Evolutionary conservation across 2,888 invertebrate genomes (phyloP), one percentile per base, ranked within the genome.

Genomic region (Gymnocheta viridis): DNA sequence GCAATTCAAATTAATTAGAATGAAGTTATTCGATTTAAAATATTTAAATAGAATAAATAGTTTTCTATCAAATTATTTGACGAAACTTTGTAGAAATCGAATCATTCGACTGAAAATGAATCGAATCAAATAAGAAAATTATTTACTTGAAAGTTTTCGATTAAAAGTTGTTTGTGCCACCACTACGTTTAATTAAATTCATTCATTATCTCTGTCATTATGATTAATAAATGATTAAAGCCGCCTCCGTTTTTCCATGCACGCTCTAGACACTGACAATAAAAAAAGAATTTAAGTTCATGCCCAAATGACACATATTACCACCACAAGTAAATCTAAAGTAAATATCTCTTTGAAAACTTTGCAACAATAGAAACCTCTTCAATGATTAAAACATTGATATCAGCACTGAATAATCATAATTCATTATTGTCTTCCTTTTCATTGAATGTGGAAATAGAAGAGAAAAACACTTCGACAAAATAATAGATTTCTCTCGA

Each of bases 171-270:
- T 24, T 6, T 24, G 24, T 41, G 24, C 60, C 27, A 17, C 35
- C 51, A 47, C 17, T 41, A 51, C 51, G 51, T 62, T 24, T 49
- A 35, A n/a, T 56, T 56, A 32, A 56, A 24, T 56, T 56, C 29
- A 24, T 56, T 56, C 29, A 58, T 79, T 70, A 64, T 78, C 58
- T 49, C 29, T 70, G 54, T 10, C 51, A 69, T 64, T 38, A 49
- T 56, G 64, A 51, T 79, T 79, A 72, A 69, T 74, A 83, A 80
- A 80, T 83, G 83, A 83, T 80, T 83, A 76, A 83, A 80, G 80
- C 80, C 83, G 80, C 83, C 80, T 60, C 2, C 38, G 54, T n/a
- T 32, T 51, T 73, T 44, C 32, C 70, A 35, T 58, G 4, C 35
- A 29, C 19, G 27, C 54, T 41, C 38, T 4, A 41, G 24, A 17